Evolutionary conservation across 37 sponge, comb jelly and placozoan genomes (phyloP).

Genomic region (Haliclona indistincta): DNA sequence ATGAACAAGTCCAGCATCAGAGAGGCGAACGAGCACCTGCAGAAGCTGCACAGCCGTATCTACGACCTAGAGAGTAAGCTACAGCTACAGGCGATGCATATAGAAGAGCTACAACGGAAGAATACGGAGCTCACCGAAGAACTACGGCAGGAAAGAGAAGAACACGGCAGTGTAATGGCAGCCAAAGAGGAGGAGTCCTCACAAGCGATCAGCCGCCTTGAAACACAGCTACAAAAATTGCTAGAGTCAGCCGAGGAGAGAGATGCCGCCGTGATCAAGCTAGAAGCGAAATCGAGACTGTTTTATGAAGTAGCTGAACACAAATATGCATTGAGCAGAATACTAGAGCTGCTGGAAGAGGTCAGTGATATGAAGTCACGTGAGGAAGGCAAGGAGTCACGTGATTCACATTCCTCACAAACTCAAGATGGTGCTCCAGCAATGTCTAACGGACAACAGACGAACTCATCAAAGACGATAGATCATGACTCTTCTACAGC

Average conservation of each 20-base stretch:
- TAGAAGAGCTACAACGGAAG: slow-evolving; percentile 50
- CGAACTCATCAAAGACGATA: no score
- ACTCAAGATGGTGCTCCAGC: no score
- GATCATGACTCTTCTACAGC: no score
- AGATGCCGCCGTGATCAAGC: slow-evolving; percentile 27
- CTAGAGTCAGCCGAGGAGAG: slow-evolving; percentile 45
- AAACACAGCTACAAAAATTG: slow-evolving; percentile 31
- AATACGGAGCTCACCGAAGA: slow-evolving; percentile 37
- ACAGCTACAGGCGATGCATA: slow-evolving; percentile 57
- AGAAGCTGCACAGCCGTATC: slow-evolving; percentile 65
- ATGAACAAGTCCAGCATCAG: slow-evolving; percentile 55
- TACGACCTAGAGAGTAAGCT: slow-evolving; percentile 75
- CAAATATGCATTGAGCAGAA: slow-evolving; percentile 2
- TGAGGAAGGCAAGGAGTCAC: background rate
- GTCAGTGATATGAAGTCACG: background rate
- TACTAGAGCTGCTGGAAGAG: slow-evolving; percentile 46
- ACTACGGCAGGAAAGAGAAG: slow-evolving; percentile 12
- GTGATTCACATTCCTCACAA: background rate
- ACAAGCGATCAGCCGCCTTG: background rate
- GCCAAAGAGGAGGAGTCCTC: slow-evolving; percentile 16
- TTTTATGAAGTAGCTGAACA: slow-evolving; percentile 71
- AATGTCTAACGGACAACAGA: no score
- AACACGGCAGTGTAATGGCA: background rate
- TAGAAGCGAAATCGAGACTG: slow-evolving; percentile 57
- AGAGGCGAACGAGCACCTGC: slow-evolving; percentile 80